Evolutionary conservation across 2,113 vertebrate species (phyloP), one percentile per base, ranked within the genome.

Genomic region (Proterorhinus semilunaris): DNA sequence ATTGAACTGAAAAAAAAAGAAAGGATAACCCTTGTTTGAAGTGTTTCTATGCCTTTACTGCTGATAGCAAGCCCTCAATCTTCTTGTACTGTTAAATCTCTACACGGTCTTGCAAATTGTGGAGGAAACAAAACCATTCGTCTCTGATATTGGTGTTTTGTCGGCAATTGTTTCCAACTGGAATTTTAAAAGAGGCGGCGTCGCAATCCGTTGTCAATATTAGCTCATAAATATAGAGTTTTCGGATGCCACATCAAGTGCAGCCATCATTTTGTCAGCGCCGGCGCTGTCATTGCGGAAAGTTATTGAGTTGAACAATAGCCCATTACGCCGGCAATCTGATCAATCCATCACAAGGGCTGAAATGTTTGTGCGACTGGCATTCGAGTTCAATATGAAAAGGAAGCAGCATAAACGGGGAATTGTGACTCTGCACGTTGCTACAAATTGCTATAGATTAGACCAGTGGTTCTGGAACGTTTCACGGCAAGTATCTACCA

Each of bases 131-230:
- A 48, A 21, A 36, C 62, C 21, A 53, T 71, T 44, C 16, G 1
- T 76, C 76, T 64, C 27, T 7, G 16, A 1, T 47, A 55, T 45
- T 10, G 74, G 42, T 54, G n/a, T 68, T 76, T 21, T 68, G 27
- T 21, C 12, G 42, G 21, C 6, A 8, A 62, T 65, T 49, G 66
- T 68, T 65, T 62, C 59, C 53, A 61, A 61, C 42, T 44, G 1
- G 59, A 76, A 68, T 65, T 54, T 79, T 50, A 72, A 68, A 77
- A 58, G 27, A 52, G 13, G 10, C 45, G 15, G 9, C 58, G 45
- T 68, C 52, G 11, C 6, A 36, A 61, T 46, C 47, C 64, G 47
- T 43, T 42, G 43, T 66, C 51, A 12, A 62, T 68, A 51, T 55
- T 69, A 36, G 64, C 74, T 68, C 8, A 10, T 64, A 66, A 62